A percentile compares a stretch with the other conserved stretches of the same genome.
These are phyloP conservation scores for Lysandra coridon DNA, from an alignment of 2,888 invertebrate genomes.

Conservation along the genomic window DNA sequence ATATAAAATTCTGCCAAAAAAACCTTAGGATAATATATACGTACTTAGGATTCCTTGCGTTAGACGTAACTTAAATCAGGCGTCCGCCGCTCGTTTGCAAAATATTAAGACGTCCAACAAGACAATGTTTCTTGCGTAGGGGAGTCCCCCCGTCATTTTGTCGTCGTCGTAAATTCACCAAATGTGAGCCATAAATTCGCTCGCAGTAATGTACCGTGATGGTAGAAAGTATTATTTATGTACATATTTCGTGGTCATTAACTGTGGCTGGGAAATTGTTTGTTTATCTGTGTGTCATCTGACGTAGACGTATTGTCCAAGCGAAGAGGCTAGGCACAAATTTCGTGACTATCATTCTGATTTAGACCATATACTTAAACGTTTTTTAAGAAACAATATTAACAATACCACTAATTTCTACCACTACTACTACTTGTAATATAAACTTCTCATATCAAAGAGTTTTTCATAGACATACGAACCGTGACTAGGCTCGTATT, in stretches of 20 bases:
- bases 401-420: no score
- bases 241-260: slow-evolving; percentile 26
- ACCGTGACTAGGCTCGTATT: no score
- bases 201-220: slow-evolving; percentile 64
- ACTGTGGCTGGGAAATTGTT: background rate
- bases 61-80: background rate
- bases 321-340: no score
- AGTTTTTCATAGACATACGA: no score
- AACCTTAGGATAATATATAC: no score
- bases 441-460: no score
- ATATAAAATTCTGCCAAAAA: no score
- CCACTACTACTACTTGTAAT: no score
- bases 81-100: background rate
- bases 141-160: slow-evolving; percentile 45
- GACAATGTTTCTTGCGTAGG: slow-evolving; percentile 22
- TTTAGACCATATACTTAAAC: no score
- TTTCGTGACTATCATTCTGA: no score
- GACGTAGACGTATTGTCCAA: no score
- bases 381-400: no score
- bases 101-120: slow-evolving; percentile 5
- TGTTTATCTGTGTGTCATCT: background rate
- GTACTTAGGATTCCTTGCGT: background rate
- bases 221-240: slow-evolving; percentile 40
- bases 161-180: slow-evolving; percentile 61
- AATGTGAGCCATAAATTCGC: slow-evolving; percentile 68